phyloP scores from a whole-genome alignment of 2,888 invertebrate genomes.

The Sthenelais limicola region DNA sequence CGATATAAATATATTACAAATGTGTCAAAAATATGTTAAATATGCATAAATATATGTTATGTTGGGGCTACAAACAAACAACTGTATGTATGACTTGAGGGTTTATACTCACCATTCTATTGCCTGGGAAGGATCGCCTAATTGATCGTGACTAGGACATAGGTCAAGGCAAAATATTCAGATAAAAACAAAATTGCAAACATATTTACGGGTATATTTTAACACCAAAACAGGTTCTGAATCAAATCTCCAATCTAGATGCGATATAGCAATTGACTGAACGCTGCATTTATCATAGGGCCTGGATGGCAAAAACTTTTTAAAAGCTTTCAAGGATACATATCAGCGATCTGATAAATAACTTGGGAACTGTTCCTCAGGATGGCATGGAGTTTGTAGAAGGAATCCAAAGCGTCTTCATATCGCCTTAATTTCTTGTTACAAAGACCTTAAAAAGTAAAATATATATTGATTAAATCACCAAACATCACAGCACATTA shows the following conservation, averaged over 20 bases:
- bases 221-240: too few species aligned
- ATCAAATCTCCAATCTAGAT: too few species aligned
- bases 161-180: too few species aligned
- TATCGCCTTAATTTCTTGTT: constrained; percentile 81
- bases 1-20: not conserved
- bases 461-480: too few species aligned
- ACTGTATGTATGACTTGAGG: not conserved
- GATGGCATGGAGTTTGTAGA: constrained; percentile 83
- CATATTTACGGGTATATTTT: too few species aligned
- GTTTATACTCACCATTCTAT: constrained; percentile 66
- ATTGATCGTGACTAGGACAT: constrained; percentile 77
- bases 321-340: constrained; percentile 54
- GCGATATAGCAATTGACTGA: too few species aligned
- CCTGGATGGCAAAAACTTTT: too few species aligned
- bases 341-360: constrained; percentile 54
- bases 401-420: constrained; percentile 84
- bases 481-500: too few species aligned
- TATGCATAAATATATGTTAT: not conserved
- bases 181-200: too few species aligned
- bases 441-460: constrained; percentile 77
- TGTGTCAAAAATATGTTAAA: not conserved
- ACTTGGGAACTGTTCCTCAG: constrained; percentile 82
- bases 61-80: not conserved
- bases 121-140: constrained; percentile 76
- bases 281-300: too few species aligned